Conservation (phyloP, 2,797 vertebrate genomes). For the Darevskia mixta region DNA sequence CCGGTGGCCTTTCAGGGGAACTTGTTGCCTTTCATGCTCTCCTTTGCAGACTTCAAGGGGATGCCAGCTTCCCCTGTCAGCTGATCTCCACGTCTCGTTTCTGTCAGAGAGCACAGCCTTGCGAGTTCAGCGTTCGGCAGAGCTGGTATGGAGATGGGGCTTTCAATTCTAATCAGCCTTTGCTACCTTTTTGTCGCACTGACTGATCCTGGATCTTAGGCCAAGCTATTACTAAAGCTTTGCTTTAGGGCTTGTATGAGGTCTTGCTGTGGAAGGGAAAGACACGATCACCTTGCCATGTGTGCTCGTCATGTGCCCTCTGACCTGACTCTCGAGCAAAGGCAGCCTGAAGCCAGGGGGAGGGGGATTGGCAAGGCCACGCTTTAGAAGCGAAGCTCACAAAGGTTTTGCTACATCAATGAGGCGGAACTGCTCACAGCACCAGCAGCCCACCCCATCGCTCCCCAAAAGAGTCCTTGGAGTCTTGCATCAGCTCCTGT, state of each 20-base stretch:
- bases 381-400: not conserved
- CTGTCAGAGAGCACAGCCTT: not conserved
- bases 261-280: not conserved
- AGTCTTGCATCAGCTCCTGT: not conserved
- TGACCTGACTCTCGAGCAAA: not conserved
- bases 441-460: not conserved
- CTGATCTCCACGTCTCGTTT: not conserved
- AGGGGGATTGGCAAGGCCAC: not conserved
- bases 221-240: accelerated
- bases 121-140: not conserved
- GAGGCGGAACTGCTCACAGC: not conserved
- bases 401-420: not conserved
- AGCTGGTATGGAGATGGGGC: not conserved
- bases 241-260: not conserved
- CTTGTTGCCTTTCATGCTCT: not conserved
- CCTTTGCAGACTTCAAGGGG: not conserved
- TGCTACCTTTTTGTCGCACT: not conserved
- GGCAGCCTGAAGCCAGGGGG: not conserved
- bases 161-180: not conserved
- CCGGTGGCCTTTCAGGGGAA: not conserved
- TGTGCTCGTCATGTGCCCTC: not conserved
- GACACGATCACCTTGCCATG: no score
- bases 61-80: not conserved
- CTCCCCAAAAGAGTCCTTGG: not conserved
- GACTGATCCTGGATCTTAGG: not conserved